A percentile compares a stretch with the other conserved stretches of the same genome.
phyloP scores from a whole-genome alignment of 2,888 invertebrate species.

The Congeria kusceri region DNA sequence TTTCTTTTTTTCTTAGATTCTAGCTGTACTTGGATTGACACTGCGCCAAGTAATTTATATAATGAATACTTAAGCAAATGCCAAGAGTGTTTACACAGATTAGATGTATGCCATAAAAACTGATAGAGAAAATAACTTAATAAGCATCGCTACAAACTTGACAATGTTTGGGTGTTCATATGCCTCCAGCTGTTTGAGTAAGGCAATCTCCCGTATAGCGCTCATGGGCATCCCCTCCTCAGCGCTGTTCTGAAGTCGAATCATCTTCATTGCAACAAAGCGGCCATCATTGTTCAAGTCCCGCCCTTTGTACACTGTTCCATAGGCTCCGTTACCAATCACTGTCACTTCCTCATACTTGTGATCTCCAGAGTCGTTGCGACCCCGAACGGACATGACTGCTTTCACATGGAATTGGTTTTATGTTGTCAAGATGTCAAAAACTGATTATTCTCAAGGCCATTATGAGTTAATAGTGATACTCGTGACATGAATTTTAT shows the following conservation, averaged over 20 bases:
- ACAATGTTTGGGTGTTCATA: constrained; percentile 98
- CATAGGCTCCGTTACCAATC: constrained; percentile 93
- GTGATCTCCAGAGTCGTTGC: constrained; percentile 63
- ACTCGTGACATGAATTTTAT: too few species aligned
- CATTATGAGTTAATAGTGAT: too few species aligned
- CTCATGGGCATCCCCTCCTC: constrained; percentile 97
- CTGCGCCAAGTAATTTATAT: too few species aligned
- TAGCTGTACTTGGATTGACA: too few species aligned
- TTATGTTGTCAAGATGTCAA: too few species aligned
- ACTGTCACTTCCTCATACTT: constrained; percentile 77
- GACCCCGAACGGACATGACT: constrained; percentile 44
- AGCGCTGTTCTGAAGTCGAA: constrained; percentile 92
- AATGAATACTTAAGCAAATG: too few species aligned
- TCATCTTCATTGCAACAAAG: constrained; percentile 97
- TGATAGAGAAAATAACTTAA: too few species aligned
- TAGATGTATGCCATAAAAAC: too few species aligned
- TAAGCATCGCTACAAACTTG: constrained; percentile 89
- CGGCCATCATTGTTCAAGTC: constrained; percentile 92
- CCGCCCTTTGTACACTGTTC: constrained; percentile 97
- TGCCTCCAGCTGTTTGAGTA: constrained; percentile 93
- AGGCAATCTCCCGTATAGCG: constrained; percentile 95
- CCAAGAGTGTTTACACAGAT: too few species aligned
- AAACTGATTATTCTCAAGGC: too few species aligned
- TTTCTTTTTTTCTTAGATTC: too few species aligned
- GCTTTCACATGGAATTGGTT: constrained; percentile 1